Percentiles rank a stretch among this genome's conserved stretches.
Conservation (phyloP, 2,113 vertebrate genomes). For the Dicrurus megarhynchus region DNA sequence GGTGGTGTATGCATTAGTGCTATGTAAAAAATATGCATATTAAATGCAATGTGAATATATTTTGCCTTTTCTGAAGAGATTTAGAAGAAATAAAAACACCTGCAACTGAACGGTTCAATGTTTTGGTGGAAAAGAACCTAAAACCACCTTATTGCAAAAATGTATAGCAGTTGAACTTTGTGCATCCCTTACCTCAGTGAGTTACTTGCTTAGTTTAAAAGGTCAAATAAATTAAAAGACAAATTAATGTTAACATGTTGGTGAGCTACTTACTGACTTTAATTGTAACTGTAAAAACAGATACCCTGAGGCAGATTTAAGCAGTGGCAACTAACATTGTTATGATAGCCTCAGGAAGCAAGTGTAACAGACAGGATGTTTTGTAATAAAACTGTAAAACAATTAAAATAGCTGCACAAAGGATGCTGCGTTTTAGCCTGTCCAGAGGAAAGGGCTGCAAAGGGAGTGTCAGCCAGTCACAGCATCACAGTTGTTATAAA, state of each 20-base stretch:
- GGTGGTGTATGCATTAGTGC: not conserved
- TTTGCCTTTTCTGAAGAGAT: conserved; percentile 46
- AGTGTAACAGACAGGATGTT: conserved; percentile 74
- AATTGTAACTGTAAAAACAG: conserved; percentile 77
- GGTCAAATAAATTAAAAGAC: conserved; percentile 78
- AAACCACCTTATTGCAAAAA: not conserved
- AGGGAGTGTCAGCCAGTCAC: conserved; percentile 45
- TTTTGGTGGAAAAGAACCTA: conserved; percentile 44
- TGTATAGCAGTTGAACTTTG: not conserved
- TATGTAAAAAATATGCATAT: not conserved
- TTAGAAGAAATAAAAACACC: conserved; percentile 54
- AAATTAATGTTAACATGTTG: conserved; percentile 75
- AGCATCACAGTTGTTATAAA: conserved; percentile 62
- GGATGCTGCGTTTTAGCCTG: conserved; percentile 45
- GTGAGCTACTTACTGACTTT: conserved; percentile 69
- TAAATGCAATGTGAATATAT: not conserved
- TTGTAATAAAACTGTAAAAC: conserved; percentile 80
- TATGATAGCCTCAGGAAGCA: conserved; percentile 74
- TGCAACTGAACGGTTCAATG: conserved; percentile 1
- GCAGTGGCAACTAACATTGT: conserved; percentile 69
- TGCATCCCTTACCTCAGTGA: conserved; percentile 40
- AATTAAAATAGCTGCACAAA: conserved; percentile 76
- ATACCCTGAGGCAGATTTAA: conserved; percentile 65
- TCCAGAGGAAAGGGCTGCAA: conserved; percentile 55
- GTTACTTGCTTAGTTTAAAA: conserved; percentile 70